A percentile compares a stretch with the other conserved stretches of the same genome.
Conservation (phyloP, 2,888 invertebrate genomes). For the Dexiosoma caninum region DNA sequence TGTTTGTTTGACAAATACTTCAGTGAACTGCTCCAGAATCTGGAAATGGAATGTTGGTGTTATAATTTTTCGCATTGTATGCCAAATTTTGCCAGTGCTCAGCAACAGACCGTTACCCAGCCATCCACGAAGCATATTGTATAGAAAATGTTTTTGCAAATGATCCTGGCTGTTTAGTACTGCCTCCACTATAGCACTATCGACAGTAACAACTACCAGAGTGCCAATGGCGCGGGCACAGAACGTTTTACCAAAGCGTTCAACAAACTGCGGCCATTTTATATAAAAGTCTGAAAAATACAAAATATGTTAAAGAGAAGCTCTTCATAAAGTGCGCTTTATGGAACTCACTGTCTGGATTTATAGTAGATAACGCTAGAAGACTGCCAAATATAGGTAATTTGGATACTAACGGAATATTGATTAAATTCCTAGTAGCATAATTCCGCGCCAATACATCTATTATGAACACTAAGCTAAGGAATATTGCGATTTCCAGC, state of each 20-base stretch:
- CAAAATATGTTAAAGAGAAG: not conserved
- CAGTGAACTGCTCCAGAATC: slow-evolving; percentile 85
- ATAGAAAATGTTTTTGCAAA: slow-evolving; percentile 71
- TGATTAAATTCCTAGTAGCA: slow-evolving; percentile 34
- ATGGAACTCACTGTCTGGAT: slow-evolving; percentile 70
- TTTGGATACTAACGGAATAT: slow-evolving; percentile 69
- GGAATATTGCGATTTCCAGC: slow-evolving; percentile 43
- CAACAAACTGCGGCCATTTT: slow-evolving; percentile 60
- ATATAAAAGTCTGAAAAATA: slow-evolving; percentile 52
- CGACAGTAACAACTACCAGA: slow-evolving; percentile 69
- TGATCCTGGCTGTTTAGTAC: slow-evolving; percentile 71
- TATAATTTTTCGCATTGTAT: slow-evolving; percentile 83
- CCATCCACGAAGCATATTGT: slow-evolving; percentile 72
- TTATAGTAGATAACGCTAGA: slow-evolving; percentile 68
- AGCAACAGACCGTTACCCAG: slow-evolving; percentile 73
- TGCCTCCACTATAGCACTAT: slow-evolving; percentile 69
- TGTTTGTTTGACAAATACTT: slow-evolving; percentile 83
- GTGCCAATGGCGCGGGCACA: slow-evolving; percentile 60
- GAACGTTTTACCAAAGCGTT: slow-evolving; percentile 62
- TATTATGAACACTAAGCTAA: slow-evolving; percentile 14
- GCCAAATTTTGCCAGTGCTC: slow-evolving; percentile 80
- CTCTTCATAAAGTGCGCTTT: not conserved
- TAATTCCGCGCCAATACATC: slow-evolving; percentile 39
- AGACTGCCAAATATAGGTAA: slow-evolving; percentile 72
- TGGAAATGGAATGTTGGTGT: slow-evolving; percentile 90